Conservation (phyloP, 23 tunicate species). For the Ciona savignyi region DNA sequence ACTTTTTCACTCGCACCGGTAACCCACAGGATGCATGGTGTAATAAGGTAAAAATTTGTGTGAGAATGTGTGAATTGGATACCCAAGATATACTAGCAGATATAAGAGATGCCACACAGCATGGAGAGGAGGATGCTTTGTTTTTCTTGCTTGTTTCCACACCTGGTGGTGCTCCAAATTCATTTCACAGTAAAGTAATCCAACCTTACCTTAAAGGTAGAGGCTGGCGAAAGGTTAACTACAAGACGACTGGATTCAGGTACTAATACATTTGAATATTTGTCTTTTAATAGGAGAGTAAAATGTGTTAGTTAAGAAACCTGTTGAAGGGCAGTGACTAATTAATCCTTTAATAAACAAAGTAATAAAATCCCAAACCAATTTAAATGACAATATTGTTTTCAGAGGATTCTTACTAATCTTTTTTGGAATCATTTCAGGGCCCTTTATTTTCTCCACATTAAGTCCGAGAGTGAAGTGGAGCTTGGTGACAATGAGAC, state of each 20-base stretch:
- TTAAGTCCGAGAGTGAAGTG: neutral
- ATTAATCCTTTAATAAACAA: no score
- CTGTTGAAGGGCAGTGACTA: no score
- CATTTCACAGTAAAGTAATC: conserved; percentile 55
- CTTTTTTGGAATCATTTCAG: no score
- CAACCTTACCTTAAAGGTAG: conserved; percentile 47
- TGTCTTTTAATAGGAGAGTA: no score
- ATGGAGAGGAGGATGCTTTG: conserved; percentile 38
- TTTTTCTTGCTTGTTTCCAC: conserved; percentile 73
- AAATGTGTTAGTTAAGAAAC: no score
- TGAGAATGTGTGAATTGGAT: conserved; percentile 36
- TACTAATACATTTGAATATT: no score
- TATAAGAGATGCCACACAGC: conserved; percentile 49
- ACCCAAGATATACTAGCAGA: conserved; percentile 60
- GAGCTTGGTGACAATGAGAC: neutral
- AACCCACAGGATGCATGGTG: no score
- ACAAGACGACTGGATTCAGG: conserved; percentile 76
- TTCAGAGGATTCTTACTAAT: no score
- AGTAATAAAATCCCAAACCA: no score
- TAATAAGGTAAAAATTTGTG: no score
- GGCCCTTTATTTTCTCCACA: conserved; percentile 66
- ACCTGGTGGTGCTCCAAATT: conserved; percentile 62
- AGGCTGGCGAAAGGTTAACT: conserved; percentile 86
- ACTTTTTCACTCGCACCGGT: no score
- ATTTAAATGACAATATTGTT: no score